Evolutionary conservation across 92 coral and sea anemone genomes (phyloP).

Genomic region (Parazoanthus darwini): DNA sequence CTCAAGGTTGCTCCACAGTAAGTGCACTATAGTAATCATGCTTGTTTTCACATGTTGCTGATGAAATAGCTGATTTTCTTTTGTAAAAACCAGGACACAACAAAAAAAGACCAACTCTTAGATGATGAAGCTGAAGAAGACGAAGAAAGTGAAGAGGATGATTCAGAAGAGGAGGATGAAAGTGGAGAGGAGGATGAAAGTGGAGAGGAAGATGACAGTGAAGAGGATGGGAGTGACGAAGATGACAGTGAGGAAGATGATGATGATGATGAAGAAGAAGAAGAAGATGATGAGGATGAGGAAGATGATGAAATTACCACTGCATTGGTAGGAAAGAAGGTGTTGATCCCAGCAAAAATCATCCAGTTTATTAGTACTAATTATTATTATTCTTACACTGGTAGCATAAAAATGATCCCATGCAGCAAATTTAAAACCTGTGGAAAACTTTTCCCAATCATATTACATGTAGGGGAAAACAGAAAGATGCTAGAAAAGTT

Average conservation of each 20-base stretch:
- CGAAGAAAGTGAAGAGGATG: slow-evolving; percentile 30
- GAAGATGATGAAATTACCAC: background rate
- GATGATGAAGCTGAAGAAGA: slow-evolving; percentile 7
- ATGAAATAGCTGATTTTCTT: background rate
- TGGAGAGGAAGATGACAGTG: slow-evolving; percentile 10
- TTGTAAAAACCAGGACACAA: background rate
- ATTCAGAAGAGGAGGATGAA: slow-evolving; percentile 22
- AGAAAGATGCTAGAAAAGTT: too few species aligned
- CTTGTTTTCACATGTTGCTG: background rate
- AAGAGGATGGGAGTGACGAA: slow-evolving; percentile 2
- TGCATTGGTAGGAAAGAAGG: slow-evolving; percentile 4
- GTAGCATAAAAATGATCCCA: too few species aligned
- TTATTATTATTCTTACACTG: too few species aligned
- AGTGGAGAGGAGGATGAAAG: slow-evolving; percentile 21
- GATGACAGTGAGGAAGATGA: slow-evolving; percentile 14
- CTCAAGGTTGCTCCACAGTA: too few species aligned
- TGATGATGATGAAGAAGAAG: background rate
- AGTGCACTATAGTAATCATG: too few species aligned
- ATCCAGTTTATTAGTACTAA: too few species aligned
- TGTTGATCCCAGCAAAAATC: background rate
- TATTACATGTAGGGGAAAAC: too few species aligned
- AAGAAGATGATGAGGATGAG: background rate
- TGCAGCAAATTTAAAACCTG: too few species aligned
- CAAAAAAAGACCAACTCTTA: background rate
- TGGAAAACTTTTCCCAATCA: too few species aligned